Percentiles rank a stretch among this genome's conserved stretches.
These are phyloP conservation scores for Collichthys lucidus DNA, from an alignment of 2,113 vertebrate species.

Conservation along the genomic window DNA sequence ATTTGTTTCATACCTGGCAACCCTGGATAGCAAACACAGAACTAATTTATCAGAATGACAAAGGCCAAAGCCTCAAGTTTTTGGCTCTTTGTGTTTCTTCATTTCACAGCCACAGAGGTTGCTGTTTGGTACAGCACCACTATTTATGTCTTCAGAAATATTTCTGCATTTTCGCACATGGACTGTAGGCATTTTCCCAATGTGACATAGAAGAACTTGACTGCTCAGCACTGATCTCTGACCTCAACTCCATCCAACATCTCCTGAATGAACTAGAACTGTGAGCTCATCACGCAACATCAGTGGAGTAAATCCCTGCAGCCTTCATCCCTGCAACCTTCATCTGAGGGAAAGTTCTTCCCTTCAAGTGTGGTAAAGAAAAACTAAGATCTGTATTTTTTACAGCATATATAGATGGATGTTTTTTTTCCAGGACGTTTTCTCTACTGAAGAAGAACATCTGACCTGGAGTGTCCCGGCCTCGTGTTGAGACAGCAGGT, in stretches of 20 bases:
- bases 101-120: no score
- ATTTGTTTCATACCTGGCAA: no score
- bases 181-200: background rate
- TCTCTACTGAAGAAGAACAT: slow-evolving; percentile 22
- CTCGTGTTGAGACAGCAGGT: slow-evolving; percentile 28
- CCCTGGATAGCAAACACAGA: no score
- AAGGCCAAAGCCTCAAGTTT: no score
- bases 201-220: background rate
- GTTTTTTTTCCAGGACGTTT: slow-evolving; percentile 2
- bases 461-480: slow-evolving; percentile 19
- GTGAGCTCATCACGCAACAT: background rate
- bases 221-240: background rate
- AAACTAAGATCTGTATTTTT: background rate
- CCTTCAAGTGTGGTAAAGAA: background rate
- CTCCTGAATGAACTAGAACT: background rate
- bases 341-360: background rate
- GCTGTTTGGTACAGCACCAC: no score
- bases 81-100: no score
- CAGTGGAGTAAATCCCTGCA: background rate
- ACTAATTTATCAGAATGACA: no score
- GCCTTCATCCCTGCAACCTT: no score
- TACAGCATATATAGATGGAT: background rate
- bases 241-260: background rate
- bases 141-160: background rate
- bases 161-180: background rate